A percentile compares a stretch with the other conserved stretches of the same genome.
Evolutionary conservation across 1,140 invertebrate species (phyloP).

Genomic region (Drosophila tsacasi): DNA sequence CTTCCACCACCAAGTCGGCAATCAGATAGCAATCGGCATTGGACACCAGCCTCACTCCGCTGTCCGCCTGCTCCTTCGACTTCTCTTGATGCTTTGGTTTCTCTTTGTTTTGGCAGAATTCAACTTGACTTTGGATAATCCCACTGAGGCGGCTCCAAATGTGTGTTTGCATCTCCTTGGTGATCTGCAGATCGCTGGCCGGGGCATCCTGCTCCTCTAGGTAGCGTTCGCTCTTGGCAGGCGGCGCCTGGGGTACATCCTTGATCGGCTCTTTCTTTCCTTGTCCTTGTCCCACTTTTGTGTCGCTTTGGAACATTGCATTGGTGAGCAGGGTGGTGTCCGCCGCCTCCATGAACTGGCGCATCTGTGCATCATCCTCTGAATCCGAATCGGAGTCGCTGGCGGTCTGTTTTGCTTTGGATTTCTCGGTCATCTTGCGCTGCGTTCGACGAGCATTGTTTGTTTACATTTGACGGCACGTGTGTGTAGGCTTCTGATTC

Average conservation of each 20-base stretch:
- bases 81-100: not conserved
- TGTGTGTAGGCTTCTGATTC: not conserved
- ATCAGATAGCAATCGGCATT: slow-evolving; percentile 54
- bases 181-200: slow-evolving; percentile 48
- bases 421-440: slow-evolving; percentile 7
- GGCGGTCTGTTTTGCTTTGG: not conserved
- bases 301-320: slow-evolving; percentile 47
- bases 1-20: slow-evolving; percentile 22
- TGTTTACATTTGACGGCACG: slow-evolving; percentile 18
- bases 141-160: slow-evolving; percentile 58
- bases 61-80: too few relatives aligned
- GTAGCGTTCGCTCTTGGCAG: slow-evolving; percentile 52
- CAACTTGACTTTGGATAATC: slow-evolving; percentile 57
- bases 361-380: slow-evolving; percentile 53
- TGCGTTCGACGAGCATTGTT: not conserved
- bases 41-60: slow-evolving; percentile 35
- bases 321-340: slow-evolving; percentile 63
- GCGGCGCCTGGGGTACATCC: not conserved
- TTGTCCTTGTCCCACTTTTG: not conserved
- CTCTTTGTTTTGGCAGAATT: slow-evolving; percentile 18
- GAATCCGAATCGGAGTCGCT: slow-evolving; percentile 58
- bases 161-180: slow-evolving; percentile 61
- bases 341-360: slow-evolving; percentile 57
- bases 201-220: slow-evolving; percentile 33
- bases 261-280: not conserved